Conservation (phyloP, 2,888 invertebrate species). For the Callimorpha dominula region DNA sequence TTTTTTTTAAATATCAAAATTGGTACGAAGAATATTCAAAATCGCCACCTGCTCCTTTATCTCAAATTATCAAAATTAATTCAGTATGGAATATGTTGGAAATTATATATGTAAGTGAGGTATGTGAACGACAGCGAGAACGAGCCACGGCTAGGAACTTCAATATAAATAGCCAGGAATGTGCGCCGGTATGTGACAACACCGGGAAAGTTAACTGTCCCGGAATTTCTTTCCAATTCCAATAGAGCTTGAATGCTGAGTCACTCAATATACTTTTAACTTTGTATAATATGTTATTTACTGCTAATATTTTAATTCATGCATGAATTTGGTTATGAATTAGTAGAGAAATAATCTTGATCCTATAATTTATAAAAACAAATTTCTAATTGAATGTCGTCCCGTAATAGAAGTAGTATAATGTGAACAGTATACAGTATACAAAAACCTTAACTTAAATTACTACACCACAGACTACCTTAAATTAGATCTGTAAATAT, state of each 20-base stretch:
- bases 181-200: conserved; percentile 51
- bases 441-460: too few species aligned
- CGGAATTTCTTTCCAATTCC: conserved; percentile 38
- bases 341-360: background rate
- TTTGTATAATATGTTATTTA: background rate
- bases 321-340: background rate
- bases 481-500: too few species aligned
- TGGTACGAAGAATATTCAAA: background rate
- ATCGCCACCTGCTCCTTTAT: background rate
- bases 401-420: too few species aligned
- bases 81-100: conserved; percentile 28
- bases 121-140: conserved; percentile 58
- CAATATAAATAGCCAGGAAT: conserved; percentile 66
- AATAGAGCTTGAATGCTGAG: conserved; percentile 23
- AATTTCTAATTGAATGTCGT: too few species aligned
- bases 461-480: too few species aligned
- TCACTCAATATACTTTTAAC: background rate
- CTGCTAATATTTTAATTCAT: background rate
- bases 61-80: conserved; percentile 25
- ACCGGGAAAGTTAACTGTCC: conserved; percentile 46
- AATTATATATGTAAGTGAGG: conserved; percentile 38
- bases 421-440: too few species aligned
- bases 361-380: too few species aligned
- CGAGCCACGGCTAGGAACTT: conserved; percentile 53
- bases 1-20: background rate